A percentile compares a stretch with the other conserved stretches of the same genome.
Evolutionary conservation across 2,797 vertebrate genomes (phyloP).

Genomic region (Bufotes viridis): DNA sequence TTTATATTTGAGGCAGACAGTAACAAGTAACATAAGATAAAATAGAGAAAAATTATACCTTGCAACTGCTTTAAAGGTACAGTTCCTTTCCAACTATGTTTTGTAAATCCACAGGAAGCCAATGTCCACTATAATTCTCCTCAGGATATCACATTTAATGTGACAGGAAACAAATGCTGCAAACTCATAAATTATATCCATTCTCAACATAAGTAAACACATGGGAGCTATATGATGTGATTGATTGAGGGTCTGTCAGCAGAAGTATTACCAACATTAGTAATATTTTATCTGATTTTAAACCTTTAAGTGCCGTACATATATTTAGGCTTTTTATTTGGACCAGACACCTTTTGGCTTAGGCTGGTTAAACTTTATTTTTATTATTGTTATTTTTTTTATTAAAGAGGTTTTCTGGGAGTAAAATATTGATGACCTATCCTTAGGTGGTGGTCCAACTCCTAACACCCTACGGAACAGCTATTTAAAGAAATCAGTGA

Average conservation of each 20-base stretch:
- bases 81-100: slow-evolving; percentile 24
- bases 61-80: slow-evolving; percentile 5
- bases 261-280: background rate
- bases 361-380: too few relatives aligned
- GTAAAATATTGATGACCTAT: too few relatives aligned
- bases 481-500: too few relatives aligned
- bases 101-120: slow-evolving; percentile 28
- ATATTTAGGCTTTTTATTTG: background rate
- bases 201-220: slow-evolving; percentile 8
- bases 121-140: slow-evolving; percentile 27
- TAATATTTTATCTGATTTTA: background rate
- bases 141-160: slow-evolving; percentile 27
- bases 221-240: background rate
- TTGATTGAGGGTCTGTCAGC: background rate
- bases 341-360: background rate
- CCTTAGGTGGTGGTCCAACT: too few relatives aligned
- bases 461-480: too few relatives aligned
- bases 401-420: too few relatives aligned
- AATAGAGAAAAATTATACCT: slow-evolving; percentile 33
- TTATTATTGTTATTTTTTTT: too few relatives aligned
- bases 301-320: background rate
- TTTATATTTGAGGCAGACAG: slow-evolving; percentile 19
- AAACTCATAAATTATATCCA: slow-evolving; percentile 29
- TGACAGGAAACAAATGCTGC: slow-evolving; percentile 36
- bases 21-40: slow-evolving; percentile 26